phyloP scores from a whole-genome alignment of 2,113 vertebrate genomes.

The Apteryx mantelli region DNA sequence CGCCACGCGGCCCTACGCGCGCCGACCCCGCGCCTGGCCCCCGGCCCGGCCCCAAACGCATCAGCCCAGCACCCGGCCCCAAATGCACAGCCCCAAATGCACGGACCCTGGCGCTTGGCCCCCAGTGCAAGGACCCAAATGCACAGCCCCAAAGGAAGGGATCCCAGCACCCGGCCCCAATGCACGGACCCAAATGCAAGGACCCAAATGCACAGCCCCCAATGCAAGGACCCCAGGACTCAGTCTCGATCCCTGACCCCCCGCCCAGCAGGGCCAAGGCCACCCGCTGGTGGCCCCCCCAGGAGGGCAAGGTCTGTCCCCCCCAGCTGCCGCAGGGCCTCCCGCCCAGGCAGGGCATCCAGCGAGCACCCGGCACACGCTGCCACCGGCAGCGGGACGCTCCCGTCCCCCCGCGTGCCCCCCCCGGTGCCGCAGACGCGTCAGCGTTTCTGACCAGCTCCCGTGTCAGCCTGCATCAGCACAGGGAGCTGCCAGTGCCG shows the following conservation, averaged over 20 bases:
- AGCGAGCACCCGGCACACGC: too few species aligned
- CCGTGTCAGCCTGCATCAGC: slow-evolving; percentile 40
- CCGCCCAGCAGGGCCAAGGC: background rate
- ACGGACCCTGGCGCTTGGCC: too few species aligned
- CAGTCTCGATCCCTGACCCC: background rate
- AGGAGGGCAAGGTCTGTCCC: background rate
- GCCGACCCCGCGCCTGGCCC: background rate
- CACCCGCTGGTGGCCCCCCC: background rate
- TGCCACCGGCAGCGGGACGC: background rate
- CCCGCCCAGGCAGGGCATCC: background rate
- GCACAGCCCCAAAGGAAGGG: too few species aligned
- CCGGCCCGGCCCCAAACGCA: background rate
- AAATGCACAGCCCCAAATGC: background rate
- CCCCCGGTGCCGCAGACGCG: background rate
- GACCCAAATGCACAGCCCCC: too few species aligned
- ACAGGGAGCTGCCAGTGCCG: background rate
- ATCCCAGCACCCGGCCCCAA: background rate
- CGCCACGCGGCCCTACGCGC: background rate
- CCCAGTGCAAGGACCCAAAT: background rate
- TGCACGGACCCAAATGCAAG: too few species aligned
- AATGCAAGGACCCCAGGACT: too few species aligned
- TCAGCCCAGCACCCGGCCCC: background rate
- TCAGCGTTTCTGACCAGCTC: background rate
- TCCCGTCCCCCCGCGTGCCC: background rate
- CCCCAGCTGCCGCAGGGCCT: background rate